phyloP scores from a whole-genome alignment of 2,888 invertebrate species.

The Eumerus sabulonum region DNA sequence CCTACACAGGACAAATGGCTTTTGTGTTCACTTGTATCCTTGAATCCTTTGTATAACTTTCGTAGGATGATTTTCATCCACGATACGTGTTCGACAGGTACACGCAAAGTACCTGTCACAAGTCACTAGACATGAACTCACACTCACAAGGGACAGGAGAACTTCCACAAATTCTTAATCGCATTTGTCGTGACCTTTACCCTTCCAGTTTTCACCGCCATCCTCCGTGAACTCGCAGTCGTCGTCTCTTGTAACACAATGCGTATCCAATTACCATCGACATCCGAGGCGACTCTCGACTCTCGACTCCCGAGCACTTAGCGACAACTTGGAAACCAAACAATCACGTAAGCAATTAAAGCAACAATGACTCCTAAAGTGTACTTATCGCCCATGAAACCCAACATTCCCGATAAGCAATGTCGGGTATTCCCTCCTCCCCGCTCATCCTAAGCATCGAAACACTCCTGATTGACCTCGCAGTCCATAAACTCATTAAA shows the following conservation, averaged over 20 bases:
- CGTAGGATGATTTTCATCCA: too few relatives aligned
- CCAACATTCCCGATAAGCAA: constrained; percentile 50
- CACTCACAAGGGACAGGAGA: too few relatives aligned
- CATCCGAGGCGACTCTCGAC: constrained; percentile 26
- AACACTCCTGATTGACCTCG: constrained; percentile 41
- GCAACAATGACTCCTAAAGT: constrained; percentile 54
- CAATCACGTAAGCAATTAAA: constrained; percentile 64
- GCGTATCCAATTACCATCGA: constrained; percentile 51
- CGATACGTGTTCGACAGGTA: too few relatives aligned
- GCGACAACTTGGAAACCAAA: too few relatives aligned
- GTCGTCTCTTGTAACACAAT: background rate
- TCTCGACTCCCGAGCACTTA: too few relatives aligned
- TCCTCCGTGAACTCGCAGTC: too few relatives aligned
- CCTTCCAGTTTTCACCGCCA: constrained; percentile 6
- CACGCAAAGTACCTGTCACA: too few relatives aligned
- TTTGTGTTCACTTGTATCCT: too few relatives aligned
- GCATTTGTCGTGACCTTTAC: constrained; percentile 58
- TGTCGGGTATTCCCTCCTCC: background rate
- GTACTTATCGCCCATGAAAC: constrained; percentile 57
- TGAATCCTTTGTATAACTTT: too few relatives aligned
- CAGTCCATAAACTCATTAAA: constrained; percentile 49
- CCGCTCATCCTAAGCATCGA: background rate
- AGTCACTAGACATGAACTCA: too few relatives aligned
- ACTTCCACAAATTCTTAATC: constrained; percentile 44
- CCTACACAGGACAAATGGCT: too few relatives aligned